phyloP scores from a whole-genome alignment of 53 echinoderm and acorn worm genomes.

The Temnopleurus reevesii region DNA sequence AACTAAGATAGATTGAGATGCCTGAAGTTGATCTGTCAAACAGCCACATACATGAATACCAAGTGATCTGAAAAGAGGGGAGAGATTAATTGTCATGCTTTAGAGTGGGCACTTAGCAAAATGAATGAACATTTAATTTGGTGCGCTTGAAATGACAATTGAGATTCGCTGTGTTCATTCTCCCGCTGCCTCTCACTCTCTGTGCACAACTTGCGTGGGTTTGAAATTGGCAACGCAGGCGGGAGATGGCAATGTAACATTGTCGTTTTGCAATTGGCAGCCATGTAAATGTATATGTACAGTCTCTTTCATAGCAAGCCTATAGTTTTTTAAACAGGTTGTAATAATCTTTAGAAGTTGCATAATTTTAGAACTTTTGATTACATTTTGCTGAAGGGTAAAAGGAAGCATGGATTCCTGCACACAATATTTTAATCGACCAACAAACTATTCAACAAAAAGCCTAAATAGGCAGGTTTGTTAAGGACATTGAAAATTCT shows the following conservation, averaged over 20 bases:
- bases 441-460: no score
- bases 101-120: conserved; percentile 26
- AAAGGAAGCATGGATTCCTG: no score
- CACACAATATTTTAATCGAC: no score
- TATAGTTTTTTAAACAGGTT: no score
- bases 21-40: not conserved
- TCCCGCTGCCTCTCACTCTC: not conserved
- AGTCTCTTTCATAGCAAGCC: no score
- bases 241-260: not conserved
- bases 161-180: not conserved
- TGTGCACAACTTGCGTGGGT: not conserved
- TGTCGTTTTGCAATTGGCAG: not conserved
- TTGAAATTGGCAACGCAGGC: conserved; percentile 6
- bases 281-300: not conserved
- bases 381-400: no score
- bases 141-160: conserved; percentile 24
- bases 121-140: conserved; percentile 39
- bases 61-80: not conserved
- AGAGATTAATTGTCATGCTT: conserved; percentile 30
- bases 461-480: no score
- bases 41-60: not conserved
- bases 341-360: no score
- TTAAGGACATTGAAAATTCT: no score
- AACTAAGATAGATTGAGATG: not conserved
- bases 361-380: no score